Conservation (phyloP, 1,140 invertebrate species). For the Drosophila rufa region DNA sequence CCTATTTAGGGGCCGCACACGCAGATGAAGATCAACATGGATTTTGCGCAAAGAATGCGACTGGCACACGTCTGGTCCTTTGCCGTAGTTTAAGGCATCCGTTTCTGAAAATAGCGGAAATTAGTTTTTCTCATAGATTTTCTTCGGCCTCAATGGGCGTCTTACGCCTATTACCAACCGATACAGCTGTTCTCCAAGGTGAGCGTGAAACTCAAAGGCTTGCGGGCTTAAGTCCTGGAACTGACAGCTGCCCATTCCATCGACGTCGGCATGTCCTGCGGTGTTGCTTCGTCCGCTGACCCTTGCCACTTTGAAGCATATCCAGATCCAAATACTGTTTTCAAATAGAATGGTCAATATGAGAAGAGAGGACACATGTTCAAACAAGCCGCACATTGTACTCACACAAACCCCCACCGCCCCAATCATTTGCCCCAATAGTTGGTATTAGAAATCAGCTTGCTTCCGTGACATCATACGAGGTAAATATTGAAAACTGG, state of each 20-base stretch:
- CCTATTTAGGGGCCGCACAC: constrained; percentile 69
- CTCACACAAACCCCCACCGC: constrained; percentile 46
- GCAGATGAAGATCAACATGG: constrained; percentile 48
- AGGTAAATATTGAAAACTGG: constrained; percentile 71
- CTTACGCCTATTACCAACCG: constrained; percentile 76
- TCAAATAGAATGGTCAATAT: constrained; percentile 63
- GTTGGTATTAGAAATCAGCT: constrained; percentile 74
- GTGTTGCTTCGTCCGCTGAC: constrained; percentile 45
- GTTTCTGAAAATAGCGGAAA: constrained; percentile 61
- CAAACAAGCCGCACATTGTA: constrained; percentile 64
- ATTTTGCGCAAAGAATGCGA: constrained; percentile 73
- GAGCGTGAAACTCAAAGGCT: constrained; percentile 71
- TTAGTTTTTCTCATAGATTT: constrained; percentile 66
- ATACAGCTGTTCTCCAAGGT: constrained; percentile 62
- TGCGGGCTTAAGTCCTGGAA: constrained; percentile 49
- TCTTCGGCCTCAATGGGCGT: constrained; percentile 57
- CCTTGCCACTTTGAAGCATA: constrained; percentile 20
- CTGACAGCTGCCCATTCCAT: constrained; percentile 73
- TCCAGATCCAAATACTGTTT: constrained; percentile 57
- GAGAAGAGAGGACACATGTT: constrained; percentile 61
- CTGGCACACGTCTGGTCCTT: constrained; percentile 67
- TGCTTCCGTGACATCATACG: constrained; percentile 68
- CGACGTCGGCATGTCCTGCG: constrained; percentile 56
- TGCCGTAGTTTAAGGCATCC: constrained; percentile 18
- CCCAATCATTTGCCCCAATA: constrained; percentile 20